Base-by-base conservation (phyloP, 1,140 invertebrate genomes). In the Antheraea mylitta region DNA sequence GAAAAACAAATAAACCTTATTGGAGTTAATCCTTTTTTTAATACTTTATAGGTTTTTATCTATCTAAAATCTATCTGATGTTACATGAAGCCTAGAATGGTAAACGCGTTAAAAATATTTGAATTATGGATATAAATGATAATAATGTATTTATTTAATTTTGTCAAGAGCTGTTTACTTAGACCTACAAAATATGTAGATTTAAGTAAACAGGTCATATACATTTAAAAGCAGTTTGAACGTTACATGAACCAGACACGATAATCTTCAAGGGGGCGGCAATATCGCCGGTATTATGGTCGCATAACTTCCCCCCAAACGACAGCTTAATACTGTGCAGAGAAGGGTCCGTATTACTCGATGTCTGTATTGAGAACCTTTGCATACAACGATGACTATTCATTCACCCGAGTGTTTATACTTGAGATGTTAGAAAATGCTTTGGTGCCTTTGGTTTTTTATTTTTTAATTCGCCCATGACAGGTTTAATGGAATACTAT, bases 201-300 rank as follows among this genome's bases (percentile, higher is more conserved):
- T n/a, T n/a, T n/a, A n/a, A n/a, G n/a, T n/a, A n/a, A n/a, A n/a
- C n/a, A n/a, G n/a, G n/a, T n/a, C 1, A 16, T 16, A 16, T 53
- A 53, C 45, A 16, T 53, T 53, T 16, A 13, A 53, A 53, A 53
- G 16, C 45, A 53, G 6, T 53, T 53, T 53, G 13, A 53, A 53
- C 16, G 11, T 53, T 53, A 70, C 22, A 66, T 70, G 69, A 59
- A 30, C 19, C 61, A 73, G 65, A 71, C 74, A 65, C 75, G 76
- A 73, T 80, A 81, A 83, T 81, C 77, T 79, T 65, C 67, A 58
- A 72, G 73, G 71, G 67, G 58, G 68, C 66, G 72, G 45, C 66
- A 77, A 75, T 81, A 82, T 80, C 76, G 63, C 70, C 59, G 64
- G 71, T 68, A 72, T 73, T 77, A 75, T 72, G 70, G 64, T 64